Percentiles rank a stretch among this genome's conserved stretches.
Evolutionary conservation across 2,113 vertebrate genomes (phyloP).

Genomic region (Picathartes gymnocephalus): DNA sequence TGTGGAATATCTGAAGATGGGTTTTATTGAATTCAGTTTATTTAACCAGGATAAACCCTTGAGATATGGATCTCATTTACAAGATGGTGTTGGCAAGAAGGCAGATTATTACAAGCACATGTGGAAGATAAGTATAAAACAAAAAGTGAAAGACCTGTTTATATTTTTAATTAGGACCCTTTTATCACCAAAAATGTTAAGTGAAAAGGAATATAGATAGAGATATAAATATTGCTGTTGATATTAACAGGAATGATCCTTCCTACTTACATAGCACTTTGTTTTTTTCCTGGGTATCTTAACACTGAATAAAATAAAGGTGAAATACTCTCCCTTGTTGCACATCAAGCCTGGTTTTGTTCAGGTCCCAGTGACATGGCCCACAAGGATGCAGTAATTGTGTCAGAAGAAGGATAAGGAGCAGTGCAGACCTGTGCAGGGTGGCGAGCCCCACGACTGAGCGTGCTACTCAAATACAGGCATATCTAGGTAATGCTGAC

Average conservation of each 20-base stretch:
- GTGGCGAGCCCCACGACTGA: fast-evolving
- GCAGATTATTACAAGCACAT: constrained; percentile 76
- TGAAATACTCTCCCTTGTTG: background rate
- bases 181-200: constrained; percentile 38
- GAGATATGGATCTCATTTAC: constrained; percentile 82
- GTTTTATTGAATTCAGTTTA: constrained; percentile 82
- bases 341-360: background rate
- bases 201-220: background rate
- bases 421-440: fast-evolving
- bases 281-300: background rate
- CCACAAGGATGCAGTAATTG: background rate
- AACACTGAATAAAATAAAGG: background rate
- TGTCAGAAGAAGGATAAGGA: background rate
- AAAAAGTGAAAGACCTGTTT: constrained; percentile 59
- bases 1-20: constrained; percentile 74
- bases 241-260: background rate
- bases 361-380: background rate
- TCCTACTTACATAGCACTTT: background rate
- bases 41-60: constrained; percentile 76
- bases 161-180: constrained; percentile 53
- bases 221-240: background rate
- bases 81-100: constrained; percentile 75
- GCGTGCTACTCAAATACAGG: background rate
- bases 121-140: constrained; percentile 71
- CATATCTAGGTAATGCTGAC: background rate